Percentiles rank a stretch among this genome's conserved stretches.
These are phyloP conservation scores for Diceros bicornis DNA, from an alignment of 2,797 vertebrate species.

Conservation along the genomic window DNA sequence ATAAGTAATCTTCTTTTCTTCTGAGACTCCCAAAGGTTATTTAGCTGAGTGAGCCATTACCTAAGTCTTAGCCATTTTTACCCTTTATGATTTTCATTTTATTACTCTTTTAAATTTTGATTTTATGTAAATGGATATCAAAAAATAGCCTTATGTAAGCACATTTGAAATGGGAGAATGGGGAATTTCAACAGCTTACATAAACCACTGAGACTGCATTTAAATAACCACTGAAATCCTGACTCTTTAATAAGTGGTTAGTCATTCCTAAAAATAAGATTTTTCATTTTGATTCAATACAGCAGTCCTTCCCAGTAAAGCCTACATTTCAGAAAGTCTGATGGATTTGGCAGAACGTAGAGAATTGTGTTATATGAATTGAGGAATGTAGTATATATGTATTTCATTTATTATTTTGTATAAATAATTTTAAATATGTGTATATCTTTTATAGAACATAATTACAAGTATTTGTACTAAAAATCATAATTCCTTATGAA, in stretches of 20 bases:
- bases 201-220: constrained; percentile 50
- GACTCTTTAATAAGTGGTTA: constrained; percentile 45
- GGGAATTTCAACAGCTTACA: not conserved
- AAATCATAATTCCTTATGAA: not conserved
- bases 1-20: not conserved
- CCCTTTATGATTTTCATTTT: constrained; percentile 1
- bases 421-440: constrained; percentile 40
- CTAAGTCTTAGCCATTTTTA: not conserved
- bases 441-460: not conserved
- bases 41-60: not conserved
- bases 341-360: not conserved
- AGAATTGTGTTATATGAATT: constrained; percentile 12
- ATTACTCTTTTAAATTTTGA: constrained; percentile 50
- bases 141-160: not conserved
- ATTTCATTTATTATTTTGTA: constrained; percentile 28
- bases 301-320: constrained; percentile 17
- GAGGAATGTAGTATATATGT: not conserved
- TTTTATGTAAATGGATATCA: constrained; percentile 18
- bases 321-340: constrained; percentile 21
- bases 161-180: not conserved
- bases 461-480: constrained; percentile 36
- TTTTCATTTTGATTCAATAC: constrained; percentile 71
- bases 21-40: not conserved
- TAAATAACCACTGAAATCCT: constrained; percentile 53
- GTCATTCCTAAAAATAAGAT: constrained; percentile 41